Percentiles rank a stretch among this genome's conserved stretches.
Conservation (phyloP, 1,140 invertebrate genomes). For the Saxidomus purpurata region DNA sequence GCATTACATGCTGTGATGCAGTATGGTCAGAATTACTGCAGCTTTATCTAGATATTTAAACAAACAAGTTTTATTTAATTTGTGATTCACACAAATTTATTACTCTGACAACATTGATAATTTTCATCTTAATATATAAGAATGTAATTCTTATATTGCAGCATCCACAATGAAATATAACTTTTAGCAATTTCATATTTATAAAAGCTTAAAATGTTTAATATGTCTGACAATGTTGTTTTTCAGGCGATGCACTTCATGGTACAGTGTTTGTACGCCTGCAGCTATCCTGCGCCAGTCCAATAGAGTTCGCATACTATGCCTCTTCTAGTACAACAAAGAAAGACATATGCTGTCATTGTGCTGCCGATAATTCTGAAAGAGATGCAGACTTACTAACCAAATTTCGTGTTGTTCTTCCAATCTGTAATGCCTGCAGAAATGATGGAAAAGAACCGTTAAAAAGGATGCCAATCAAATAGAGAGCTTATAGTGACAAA, state of each 20-base stretch:
- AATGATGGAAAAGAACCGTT: background rate
- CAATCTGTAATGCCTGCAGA: constrained; percentile 12
- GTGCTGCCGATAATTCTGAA: background rate
- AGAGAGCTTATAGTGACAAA: too few species aligned
- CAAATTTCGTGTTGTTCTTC: background rate
- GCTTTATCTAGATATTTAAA: too few species aligned
- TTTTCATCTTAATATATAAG: background rate
- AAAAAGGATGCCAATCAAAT: constrained; percentile 29
- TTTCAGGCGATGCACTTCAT: constrained; percentile 38
- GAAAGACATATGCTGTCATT: constrained; percentile 17
- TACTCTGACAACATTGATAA: background rate
- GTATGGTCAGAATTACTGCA: constrained; percentile 11
- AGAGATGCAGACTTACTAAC: background rate
- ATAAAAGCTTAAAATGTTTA: too few species aligned
- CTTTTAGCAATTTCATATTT: too few species aligned
- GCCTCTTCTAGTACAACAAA: background rate
- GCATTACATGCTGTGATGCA: too few species aligned
- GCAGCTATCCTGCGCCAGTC: background rate
- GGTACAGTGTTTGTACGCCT: constrained; percentile 35
- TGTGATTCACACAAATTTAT: too few species aligned
- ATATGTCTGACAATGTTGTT: too few species aligned
- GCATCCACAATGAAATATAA: background rate
- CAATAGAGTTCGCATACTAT: constrained; percentile 21
- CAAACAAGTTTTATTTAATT: too few species aligned
- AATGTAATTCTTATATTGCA: background rate